Base-by-base conservation (phyloP, 2,888 invertebrate genomes). In the Lepidochitona cinerea region DNA sequence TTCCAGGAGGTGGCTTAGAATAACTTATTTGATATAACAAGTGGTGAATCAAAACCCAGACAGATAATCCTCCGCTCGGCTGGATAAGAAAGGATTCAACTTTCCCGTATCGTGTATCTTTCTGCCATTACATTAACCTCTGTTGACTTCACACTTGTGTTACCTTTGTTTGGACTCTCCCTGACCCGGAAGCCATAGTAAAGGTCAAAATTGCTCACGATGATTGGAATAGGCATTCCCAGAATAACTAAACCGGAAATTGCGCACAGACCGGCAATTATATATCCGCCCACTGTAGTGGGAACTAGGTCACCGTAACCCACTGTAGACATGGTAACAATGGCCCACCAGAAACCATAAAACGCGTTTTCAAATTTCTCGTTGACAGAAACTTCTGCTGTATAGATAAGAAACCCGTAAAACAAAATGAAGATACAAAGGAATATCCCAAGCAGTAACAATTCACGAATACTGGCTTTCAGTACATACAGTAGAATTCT, bases 221-320 rank as follows among this genome's bases (percentile, higher is more conserved):
- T 59, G 59, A 59, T 59, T 59, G 59, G 59, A 59, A 59, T 59
- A 23, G 59, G 59, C 18, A 59, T 18, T 26, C 59, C 59, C 29
- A 59, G 23, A 9, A 59, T 23, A 18, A 59, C 32, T 9, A 59
- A 32, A 29, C 59, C 59, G 59, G 59, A 59, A 29, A 59, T 59
- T 4, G 59, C 59, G 29, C 59, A 59, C 14, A 59, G 4, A 59
- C 23, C 32, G 59, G 59, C 59, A 9, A 59, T 59, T 4, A 59
- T 23, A 32, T 59, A 59, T 23, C 59, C 59, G 29, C 12, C 23
- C 32, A 26, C 26, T 23, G 23, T 29, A 14, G 26, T 26, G 23
- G 59, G 59, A 26, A 29, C 23, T 29, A 29, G 29, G 29, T 59
- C 59, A 29, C 59, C 59, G 29, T 59, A 59, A 4, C 59, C 59